These are phyloP conservation scores for Ptychochromis oligacanthus DNA, from an alignment of 2,113 vertebrate species.

Conservation along the genomic window DNA sequence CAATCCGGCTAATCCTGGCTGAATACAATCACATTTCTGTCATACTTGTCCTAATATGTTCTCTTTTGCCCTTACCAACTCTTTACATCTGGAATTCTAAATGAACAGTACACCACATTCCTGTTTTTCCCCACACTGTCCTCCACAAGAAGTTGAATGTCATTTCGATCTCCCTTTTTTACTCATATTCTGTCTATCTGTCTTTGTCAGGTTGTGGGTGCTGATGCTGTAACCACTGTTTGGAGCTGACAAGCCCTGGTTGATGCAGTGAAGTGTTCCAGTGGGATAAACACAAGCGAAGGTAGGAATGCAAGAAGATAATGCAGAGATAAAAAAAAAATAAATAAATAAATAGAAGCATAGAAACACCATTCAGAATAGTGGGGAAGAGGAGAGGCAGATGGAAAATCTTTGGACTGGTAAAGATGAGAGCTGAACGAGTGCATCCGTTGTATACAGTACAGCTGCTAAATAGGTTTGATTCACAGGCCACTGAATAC, in stretches of 20 bases:
- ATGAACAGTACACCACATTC: not conserved
- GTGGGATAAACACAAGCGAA: slow-evolving; percentile 77
- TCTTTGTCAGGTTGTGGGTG: slow-evolving; percentile 73
- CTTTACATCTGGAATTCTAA: not conserved
- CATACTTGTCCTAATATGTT: not conserved
- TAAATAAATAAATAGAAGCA: not conserved
- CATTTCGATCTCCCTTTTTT: not conserved
- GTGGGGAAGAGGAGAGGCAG: not conserved
- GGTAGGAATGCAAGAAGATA: slow-evolving; percentile 63
- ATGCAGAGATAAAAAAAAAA: not conserved
- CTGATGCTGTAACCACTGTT: slow-evolving; percentile 84
- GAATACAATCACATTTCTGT: not conserved
- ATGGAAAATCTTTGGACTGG: slow-evolving; percentile 16
- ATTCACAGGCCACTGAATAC: slow-evolving; percentile 40
- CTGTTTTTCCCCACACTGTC: not conserved
- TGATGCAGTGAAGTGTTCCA: slow-evolving; percentile 83
- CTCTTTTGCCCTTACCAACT: not conserved
- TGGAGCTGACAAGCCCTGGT: slow-evolving; percentile 78
- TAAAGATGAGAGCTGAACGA: slow-evolving; percentile 8
- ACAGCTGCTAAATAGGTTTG: slow-evolving; percentile 28
- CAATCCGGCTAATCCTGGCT: not conserved
- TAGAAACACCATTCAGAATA: slow-evolving; percentile 12
- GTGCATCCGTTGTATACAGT: slow-evolving; percentile 18
- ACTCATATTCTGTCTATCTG: slow-evolving; percentile 19
- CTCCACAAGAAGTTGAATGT: slow-evolving; percentile 20